Percentiles rank a stretch among this genome's conserved stretches.
phyloP scores from a whole-genome alignment of 2,113 vertebrate species.

The Amia ocellicauda region DNA sequence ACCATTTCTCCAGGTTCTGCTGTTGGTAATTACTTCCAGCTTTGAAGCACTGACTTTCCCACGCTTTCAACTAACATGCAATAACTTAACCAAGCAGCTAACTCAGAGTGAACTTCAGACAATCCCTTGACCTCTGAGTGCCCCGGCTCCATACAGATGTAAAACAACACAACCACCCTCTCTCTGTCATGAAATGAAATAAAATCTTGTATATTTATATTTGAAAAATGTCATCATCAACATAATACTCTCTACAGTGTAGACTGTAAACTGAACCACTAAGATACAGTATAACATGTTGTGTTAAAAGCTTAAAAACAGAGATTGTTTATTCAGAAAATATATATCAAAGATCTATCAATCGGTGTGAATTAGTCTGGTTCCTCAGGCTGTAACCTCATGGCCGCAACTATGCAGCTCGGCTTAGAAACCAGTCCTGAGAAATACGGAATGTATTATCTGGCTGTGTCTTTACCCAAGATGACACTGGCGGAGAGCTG shows the following conservation, averaged over 20 bases:
- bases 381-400: constrained; percentile 32
- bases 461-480: constrained; percentile 44
- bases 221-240: too few relatives aligned
- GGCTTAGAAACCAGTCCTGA: constrained; percentile 30
- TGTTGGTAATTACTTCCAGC: too few relatives aligned
- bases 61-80: too few relatives aligned
- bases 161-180: constrained; percentile 26
- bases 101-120: constrained; percentile 60
- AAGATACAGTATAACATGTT: constrained; percentile 16
- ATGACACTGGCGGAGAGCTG: constrained; percentile 40
- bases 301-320: constrained; percentile 29
- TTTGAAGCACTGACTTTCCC: too few relatives aligned
- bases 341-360: constrained; percentile 40
- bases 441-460: constrained; percentile 26
- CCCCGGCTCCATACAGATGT: constrained; percentile 27
- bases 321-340: constrained; percentile 51
- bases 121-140: constrained; percentile 61
- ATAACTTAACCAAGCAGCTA: too few relatives aligned
- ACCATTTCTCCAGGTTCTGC: too few relatives aligned
- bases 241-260: constrained; percentile 21
- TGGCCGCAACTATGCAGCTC: constrained; percentile 40
- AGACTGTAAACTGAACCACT: constrained; percentile 19
- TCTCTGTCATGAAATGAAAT: constrained; percentile 36
- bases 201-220: constrained; percentile 29
- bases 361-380: constrained; percentile 41